Evolutionary conservation across 2,113 vertebrate species (phyloP).

Genomic region (Callocephalon fimbriatum): DNA sequence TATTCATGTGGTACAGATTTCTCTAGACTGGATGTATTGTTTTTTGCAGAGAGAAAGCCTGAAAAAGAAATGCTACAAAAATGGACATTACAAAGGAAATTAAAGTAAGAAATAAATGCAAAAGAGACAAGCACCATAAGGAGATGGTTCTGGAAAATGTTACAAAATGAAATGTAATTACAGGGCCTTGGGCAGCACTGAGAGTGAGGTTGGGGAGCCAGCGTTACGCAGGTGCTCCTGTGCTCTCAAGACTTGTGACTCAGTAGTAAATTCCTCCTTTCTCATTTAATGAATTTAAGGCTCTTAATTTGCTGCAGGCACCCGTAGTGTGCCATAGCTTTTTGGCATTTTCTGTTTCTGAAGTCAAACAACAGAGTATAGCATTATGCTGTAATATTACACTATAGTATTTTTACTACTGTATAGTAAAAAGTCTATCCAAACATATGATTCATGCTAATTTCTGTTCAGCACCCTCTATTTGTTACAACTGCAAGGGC

Average conservation of each 20-base stretch:
- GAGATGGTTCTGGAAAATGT: background rate
- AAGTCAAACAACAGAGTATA: background rate
- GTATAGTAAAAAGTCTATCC: background rate
- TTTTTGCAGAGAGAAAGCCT: background rate
- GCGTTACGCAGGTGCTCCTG: background rate
- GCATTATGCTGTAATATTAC: background rate
- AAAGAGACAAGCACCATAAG: background rate
- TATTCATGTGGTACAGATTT: background rate
- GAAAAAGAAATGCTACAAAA: background rate
- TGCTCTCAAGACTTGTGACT: background rate
- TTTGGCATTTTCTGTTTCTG: background rate
- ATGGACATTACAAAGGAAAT: background rate
- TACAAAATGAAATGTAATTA: background rate
- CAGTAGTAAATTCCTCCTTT: background rate
- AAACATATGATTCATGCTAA: background rate
- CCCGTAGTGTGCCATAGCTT: background rate
- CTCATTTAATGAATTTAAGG: background rate
- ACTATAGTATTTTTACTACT: background rate
- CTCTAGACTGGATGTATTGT: background rate
- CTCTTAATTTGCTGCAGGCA: background rate
- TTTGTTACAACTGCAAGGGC: background rate
- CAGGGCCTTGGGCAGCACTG: background rate
- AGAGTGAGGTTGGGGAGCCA: background rate
- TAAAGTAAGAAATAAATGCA: background rate
- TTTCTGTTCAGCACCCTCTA: background rate